Percentiles rank a stretch among this genome's conserved stretches.
Evolutionary conservation across 2,888 invertebrate genomes (phyloP).

Genomic region (Lepidochrysops patricia): DNA sequence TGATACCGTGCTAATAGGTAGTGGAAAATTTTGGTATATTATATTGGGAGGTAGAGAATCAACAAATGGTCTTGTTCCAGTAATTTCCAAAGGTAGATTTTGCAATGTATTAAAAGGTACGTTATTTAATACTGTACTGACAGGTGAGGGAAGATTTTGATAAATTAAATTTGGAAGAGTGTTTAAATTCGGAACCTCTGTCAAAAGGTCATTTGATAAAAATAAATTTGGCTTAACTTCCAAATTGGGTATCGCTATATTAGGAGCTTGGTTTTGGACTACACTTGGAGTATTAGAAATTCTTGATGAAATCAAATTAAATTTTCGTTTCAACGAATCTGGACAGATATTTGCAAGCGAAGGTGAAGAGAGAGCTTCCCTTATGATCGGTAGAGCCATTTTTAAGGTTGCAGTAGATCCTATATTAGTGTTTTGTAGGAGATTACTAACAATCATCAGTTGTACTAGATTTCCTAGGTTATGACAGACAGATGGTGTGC

Average conservation of each 20-base stretch:
- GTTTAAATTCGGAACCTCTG: not conserved
- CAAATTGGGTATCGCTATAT: not conserved
- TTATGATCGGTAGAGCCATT: slow-evolving; percentile 39
- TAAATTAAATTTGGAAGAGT: slow-evolving; percentile 23
- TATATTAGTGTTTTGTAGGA: slow-evolving; percentile 40
- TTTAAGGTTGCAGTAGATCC: slow-evolving; percentile 36
- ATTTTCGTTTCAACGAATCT: slow-evolving; percentile 28
- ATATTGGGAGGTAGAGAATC: not conserved
- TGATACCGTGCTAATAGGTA: not conserved
- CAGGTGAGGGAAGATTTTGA: slow-evolving; percentile 18
- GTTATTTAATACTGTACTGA: not conserved
- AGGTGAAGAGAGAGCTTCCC: slow-evolving; percentile 36
- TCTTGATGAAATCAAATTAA: not conserved
- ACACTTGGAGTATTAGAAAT: not conserved
- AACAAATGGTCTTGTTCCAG: not conserved
- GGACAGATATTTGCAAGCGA: slow-evolving; percentile 34
- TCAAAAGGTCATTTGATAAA: not conserved
- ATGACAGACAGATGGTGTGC: slow-evolving; percentile 49
- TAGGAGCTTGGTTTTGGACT: not conserved
- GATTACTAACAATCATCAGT: slow-evolving; percentile 48
- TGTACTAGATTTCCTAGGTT: slow-evolving; percentile 52
- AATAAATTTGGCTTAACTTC: not conserved
- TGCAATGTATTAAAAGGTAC: not conserved
- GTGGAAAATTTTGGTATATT: not conserved
- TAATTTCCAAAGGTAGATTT: not conserved